Evolutionary conservation across 2,113 vertebrate species (phyloP).

Genomic region (Mobula hypostoma): DNA sequence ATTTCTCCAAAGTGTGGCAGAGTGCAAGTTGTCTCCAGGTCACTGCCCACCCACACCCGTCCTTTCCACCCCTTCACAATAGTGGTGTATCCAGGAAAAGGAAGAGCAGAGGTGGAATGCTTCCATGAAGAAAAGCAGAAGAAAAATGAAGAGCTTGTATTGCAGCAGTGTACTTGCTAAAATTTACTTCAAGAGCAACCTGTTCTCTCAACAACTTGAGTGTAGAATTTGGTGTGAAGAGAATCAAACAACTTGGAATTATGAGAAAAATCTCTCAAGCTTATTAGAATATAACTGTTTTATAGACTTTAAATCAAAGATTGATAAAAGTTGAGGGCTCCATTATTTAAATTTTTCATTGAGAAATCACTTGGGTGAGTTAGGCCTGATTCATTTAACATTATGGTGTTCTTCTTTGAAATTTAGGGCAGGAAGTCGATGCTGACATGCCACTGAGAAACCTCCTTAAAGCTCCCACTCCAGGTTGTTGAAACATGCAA

Average conservation of each 20-base stretch:
- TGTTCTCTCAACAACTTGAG: background rate
- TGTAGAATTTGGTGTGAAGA: background rate
- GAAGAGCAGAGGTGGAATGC: background rate
- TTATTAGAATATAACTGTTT: background rate
- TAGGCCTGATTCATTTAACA: background rate
- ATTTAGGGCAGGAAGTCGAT: too few relatives aligned
- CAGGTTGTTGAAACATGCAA: background rate
- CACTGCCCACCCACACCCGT: background rate
- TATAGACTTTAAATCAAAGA: background rate
- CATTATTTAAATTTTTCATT: background rate
- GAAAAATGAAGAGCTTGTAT: background rate
- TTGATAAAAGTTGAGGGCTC: background rate
- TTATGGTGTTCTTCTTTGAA: background rate
- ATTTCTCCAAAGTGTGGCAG: background rate
- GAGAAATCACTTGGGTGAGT: background rate
- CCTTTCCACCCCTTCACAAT: background rate
- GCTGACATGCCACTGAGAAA: background rate
- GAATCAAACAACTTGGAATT: background rate
- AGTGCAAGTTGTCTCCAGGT: too few relatives aligned
- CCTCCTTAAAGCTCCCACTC: background rate
- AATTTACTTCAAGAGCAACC: background rate
- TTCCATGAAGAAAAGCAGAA: background rate
- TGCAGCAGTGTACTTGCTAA: background rate
- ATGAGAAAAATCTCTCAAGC: background rate
- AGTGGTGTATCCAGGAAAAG: background rate